phyloP scores from a whole-genome alignment of 2,113 vertebrate species.

The Micronycteris hirsuta region DNA sequence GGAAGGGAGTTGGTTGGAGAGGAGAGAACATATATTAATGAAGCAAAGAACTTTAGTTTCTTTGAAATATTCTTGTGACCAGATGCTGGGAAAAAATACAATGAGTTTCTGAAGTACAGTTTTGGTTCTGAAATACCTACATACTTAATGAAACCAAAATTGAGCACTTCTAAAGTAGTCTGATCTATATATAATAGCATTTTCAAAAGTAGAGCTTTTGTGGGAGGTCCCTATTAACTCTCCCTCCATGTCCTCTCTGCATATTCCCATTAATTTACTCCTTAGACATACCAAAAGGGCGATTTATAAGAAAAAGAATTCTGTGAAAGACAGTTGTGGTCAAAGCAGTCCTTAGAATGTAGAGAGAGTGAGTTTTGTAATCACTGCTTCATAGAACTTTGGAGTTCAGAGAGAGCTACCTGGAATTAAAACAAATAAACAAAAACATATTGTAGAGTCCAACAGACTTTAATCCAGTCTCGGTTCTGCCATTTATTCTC shows the following conservation, averaged over 20 bases:
- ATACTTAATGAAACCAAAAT: slow-evolving; percentile 70
- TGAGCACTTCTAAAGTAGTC: slow-evolving; percentile 39
- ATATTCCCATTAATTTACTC: slow-evolving; percentile 30
- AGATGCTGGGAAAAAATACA: slow-evolving; percentile 45
- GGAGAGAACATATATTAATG: background rate
- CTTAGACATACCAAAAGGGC: background rate
- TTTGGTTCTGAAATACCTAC: slow-evolving; percentile 53
- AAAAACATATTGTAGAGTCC: background rate
- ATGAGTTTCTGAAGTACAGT: slow-evolving; percentile 41
- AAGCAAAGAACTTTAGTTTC: slow-evolving; percentile 47
- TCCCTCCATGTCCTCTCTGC: slow-evolving; percentile 1
- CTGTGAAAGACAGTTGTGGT: background rate
- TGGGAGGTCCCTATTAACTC: slow-evolving; percentile 31
- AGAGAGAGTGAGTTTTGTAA: slow-evolving; percentile 3
- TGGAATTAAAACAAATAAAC: background rate
- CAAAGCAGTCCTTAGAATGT: background rate
- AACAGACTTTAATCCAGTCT: background rate
- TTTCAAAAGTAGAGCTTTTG: slow-evolving; percentile 65
- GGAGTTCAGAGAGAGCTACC: slow-evolving; percentile 11
- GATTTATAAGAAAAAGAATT: slow-evolving; percentile 42
- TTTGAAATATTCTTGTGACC: slow-evolving; percentile 53
- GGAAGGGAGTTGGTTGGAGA: background rate
- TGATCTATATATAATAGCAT: slow-evolving; percentile 58
- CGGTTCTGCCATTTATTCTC: background rate
- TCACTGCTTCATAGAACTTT: slow-evolving; percentile 27